Base-by-base conservation (phyloP, 2,888 invertebrate species). In the Marronus borbonicus region DNA sequence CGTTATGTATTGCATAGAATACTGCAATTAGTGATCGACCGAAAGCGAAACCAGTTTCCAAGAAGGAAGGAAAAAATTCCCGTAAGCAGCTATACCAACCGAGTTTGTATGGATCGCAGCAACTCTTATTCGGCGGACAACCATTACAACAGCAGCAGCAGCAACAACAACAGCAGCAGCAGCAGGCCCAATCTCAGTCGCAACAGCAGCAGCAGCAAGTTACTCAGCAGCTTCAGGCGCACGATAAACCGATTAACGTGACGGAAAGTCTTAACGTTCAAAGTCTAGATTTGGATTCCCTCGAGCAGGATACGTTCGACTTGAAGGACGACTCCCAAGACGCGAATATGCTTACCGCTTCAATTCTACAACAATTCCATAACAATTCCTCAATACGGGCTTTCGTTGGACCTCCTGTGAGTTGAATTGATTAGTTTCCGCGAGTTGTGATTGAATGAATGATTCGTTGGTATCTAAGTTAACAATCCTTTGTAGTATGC, bases 1-100 rank as follows among this genome's bases (percentile, higher is more conserved):
- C 31, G 31, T 31, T 31, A 20, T 55, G 3, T 20, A 3, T 55
- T n/a, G n/a, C 10, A 20, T 89, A 93, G 90, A 93, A 92, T 85
- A 94, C 94, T 79, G 94, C 95, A 81, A 94, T 95, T 84, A 94
- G 94, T 89, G 96, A 96, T 89, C 92, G 96, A 84, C 95, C 95
- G 79, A 95, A 95, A 88, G 95, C 94, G 64, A 96, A 95, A 88
- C 93, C 95, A 60, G 93, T 93, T 74, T 93, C 94, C 72, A 95
- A 96, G 87, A 95, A 95, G 87, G 95, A 94, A 86, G 92, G 93
- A 70, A 95, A 95, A 88, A 93, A 92, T 86, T 90, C 92, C 80
- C 91, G 94, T 83, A 94, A 94, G 83, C 89, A 90, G 82, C 89
- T 88, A 81, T 84, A 84, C 80, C 87, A 86, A 80, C 86, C 86